Percentiles rank a stretch among this genome's conserved stretches.
Conservation (phyloP, 2,797 vertebrate genomes). For the Glossophaga mutica region DNA sequence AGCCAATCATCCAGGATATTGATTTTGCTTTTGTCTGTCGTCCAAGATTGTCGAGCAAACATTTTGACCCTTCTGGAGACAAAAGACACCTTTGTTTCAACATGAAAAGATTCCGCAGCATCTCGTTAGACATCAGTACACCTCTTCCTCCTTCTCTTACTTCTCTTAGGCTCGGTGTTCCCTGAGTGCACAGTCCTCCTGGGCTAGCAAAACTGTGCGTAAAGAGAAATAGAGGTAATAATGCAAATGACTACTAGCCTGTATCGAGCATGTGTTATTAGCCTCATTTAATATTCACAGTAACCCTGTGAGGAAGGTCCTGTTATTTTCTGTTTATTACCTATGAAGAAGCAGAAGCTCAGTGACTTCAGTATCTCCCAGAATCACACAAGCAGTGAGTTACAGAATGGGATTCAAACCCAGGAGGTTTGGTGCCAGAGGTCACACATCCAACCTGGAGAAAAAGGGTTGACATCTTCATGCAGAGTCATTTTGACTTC, state of each 20-base stretch:
- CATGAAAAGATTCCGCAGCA: conserved; percentile 54
- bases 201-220: conserved; percentile 50
- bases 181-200: conserved; percentile 54
- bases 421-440: not conserved
- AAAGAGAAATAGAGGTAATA: conserved; percentile 47
- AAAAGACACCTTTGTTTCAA: conserved; percentile 77
- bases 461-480: not conserved
- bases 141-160: conserved; percentile 48
- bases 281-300: not conserved
- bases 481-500: conserved; percentile 53
- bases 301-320: not conserved
- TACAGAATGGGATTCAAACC: not conserved
- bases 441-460: conserved; percentile 10
- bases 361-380: not conserved
- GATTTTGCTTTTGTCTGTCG: conserved; percentile 82
- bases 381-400: not conserved
- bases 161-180: conserved; percentile 49
- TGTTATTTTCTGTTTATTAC: not conserved
- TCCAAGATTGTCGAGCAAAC: conserved; percentile 80
- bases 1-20: conserved; percentile 74
- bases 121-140: not conserved
- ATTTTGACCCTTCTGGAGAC: conserved; percentile 80
- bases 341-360: not conserved
- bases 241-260: too few species aligned
- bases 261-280: not conserved